Base-by-base conservation (phyloP, 2,888 invertebrate species). In the Scaptomyza caliginosa region DNA sequence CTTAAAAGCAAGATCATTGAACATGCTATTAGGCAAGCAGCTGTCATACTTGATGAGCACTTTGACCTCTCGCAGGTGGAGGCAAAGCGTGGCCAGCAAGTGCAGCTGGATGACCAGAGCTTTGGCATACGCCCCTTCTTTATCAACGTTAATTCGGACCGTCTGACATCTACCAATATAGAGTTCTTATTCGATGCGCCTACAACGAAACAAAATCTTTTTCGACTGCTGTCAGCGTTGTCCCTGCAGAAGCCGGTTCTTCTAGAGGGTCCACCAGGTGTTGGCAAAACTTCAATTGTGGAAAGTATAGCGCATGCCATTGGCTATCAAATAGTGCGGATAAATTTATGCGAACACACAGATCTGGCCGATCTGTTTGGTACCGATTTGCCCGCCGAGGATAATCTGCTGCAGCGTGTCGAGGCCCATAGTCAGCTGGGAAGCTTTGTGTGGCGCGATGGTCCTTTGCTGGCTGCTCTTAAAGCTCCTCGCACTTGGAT, bases 311-410 rank as follows among this genome's bases (percentile, higher is more conserved):
- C 99, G 0, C 95, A 94, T 87, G 94, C 94, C 7, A 94, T 97
- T 2, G 96, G 97, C 1, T 94, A 97, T 90, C 93, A 94, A 86
- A 94, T 99, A 28, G 95, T 98, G 11, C 93, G 99, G 42, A 97
- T 99, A 62, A 99, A 99, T 93, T 93, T 99, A 45, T 99, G 99
- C 48, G 99, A 99, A 89, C 99, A 99, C 92, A 99, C 99, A 94
- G 99, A 99, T 91, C 94, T 99, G 51, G 96, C 97, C 10, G 99
- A 99, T 92, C 93, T 99, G 39, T 99, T 99, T 91, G 99, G 99
- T 21, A 96, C 98, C 3, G 99, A 99, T 92, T 92, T 99, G 43
- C 99, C 99, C 0, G 94, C 97, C 0, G 98, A 98, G 92, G 96
- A 97, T 56, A 96, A 95, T 4, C 67, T 86, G 5, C 65, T 88